Conservation (phyloP, 2,888 invertebrate genomes). For the Phaonia tiefii region DNA sequence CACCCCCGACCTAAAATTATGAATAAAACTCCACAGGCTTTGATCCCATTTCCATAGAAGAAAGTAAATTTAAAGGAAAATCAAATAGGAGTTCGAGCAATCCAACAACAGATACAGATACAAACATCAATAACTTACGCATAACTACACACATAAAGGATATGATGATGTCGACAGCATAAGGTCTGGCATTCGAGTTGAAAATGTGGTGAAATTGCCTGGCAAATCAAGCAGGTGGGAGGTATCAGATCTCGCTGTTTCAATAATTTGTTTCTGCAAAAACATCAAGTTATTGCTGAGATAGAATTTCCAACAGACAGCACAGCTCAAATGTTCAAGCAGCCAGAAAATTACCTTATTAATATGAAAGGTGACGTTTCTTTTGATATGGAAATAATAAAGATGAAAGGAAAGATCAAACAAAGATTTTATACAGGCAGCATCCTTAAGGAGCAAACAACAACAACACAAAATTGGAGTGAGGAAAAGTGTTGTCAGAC, state of each 20-base stretch:
- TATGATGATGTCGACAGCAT: constrained; percentile 52
- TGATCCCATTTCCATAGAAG: constrained; percentile 1
- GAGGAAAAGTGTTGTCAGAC: too few species aligned
- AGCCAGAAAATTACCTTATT: constrained; percentile 17
- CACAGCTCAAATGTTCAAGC: not conserved
- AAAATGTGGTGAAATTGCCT: not conserved
- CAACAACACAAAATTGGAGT: too few species aligned
- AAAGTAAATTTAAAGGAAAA: not conserved
- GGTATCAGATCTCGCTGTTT: too few species aligned
- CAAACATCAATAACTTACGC: constrained; percentile 61
- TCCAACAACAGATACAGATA: not conserved
- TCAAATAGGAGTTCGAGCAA: constrained; percentile 15
- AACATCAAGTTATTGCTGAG: not conserved
- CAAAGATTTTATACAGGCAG: not conserved
- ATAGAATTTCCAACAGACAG: not conserved
- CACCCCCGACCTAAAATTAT: not conserved
- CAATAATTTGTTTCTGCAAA: not conserved
- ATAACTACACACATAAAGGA: constrained; percentile 49
- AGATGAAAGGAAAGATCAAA: not conserved
- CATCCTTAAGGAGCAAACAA: too few species aligned
- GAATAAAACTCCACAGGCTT: constrained; percentile 4
- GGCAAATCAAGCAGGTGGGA: too few species aligned
- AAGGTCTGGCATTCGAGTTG: not conserved
- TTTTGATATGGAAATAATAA: constrained; percentile 5
- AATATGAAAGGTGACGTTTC: constrained; percentile 9